Percentiles rank a stretch among this genome's conserved stretches.
Conservation (phyloP, 2,888 invertebrate genomes). For the Stegana nigrithorax region DNA sequence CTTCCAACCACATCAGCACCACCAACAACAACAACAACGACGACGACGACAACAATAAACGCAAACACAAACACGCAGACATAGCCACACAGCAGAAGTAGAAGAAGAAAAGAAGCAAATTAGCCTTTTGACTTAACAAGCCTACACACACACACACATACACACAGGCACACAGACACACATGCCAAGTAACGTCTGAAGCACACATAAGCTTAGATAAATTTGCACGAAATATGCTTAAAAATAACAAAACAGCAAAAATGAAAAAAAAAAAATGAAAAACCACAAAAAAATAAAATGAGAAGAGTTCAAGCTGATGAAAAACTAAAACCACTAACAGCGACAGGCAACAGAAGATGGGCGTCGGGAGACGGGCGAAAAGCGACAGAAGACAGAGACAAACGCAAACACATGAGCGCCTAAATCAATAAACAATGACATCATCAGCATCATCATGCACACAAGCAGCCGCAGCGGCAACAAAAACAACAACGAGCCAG, state of each 20-base stretch:
- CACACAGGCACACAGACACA: neutral
- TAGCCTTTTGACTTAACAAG: slow-evolving; percentile 3
- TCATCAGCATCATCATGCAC: slow-evolving; percentile 37
- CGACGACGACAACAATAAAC: no score
- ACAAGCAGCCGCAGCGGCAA: neutral
- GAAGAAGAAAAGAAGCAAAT: neutral
- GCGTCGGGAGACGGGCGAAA: neutral
- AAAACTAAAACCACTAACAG: no score
- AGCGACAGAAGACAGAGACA: neutral
- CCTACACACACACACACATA: neutral
- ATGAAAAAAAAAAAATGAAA: no score
- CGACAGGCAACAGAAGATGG: no score
- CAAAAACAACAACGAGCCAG: slow-evolving; percentile 10
- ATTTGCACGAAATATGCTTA: neutral
- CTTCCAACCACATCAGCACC: neutral
- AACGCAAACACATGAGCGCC: neutral
- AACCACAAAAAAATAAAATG: neutral
- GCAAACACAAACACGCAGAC: neutral
- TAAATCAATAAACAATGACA: slow-evolving; percentile 58
- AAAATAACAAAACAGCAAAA: slow-evolving; percentile 7
- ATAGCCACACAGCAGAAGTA: neutral
- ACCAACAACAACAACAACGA: neutral
- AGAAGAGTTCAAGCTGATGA: no score
- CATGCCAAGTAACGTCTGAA: no score
- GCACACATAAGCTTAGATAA: no score